Evolutionary conservation across 2,797 vertebrate genomes (phyloP), one percentile per base, ranked within the genome.

Genomic region (Potorous gilbertii): DNA sequence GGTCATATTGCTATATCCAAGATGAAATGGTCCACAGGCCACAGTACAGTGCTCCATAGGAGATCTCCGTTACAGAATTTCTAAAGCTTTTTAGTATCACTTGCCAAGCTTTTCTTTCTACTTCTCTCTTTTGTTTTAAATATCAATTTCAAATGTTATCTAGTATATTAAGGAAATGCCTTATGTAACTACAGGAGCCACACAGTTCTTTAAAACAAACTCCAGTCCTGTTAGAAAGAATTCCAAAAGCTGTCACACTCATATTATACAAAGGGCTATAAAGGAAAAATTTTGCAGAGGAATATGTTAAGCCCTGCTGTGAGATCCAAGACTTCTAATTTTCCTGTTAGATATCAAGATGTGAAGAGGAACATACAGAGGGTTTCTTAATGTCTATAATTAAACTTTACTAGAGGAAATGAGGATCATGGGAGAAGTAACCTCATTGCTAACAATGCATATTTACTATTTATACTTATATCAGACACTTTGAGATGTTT

Each of bases 81-180:
- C 28, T 11, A 27, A 95, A 54, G 55, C 94, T 27, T 57, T 18
- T 89, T 4, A 87, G 24, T 74, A n/a, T 92, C 28, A 91, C 10
- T 46, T 90, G n/a, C 93, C 91, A 50, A 57, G 1, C 92, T 12
- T 89, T 90, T 50, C 55, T 81, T 92, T 46, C 34, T 89, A 16
- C 0, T 4, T 1, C 12, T 6, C 24, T 91, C 92, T 56, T 62
- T 87, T 74, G 66, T 74, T 74, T 74, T 40, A 40, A 74, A 56
- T 34, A 74, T 96, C 93, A 97, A 94, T 56, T 95, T 96, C 1
- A 95, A 97, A 96, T 56, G 93, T 31, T 81, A 95, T 94, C 91
- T 56, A 54, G 54, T 16, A 59, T 66, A 90, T 96, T 95, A 50
- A 57, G 13, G 55, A 94, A 94, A 96, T 97, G 31, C 93, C 27